Evolutionary conservation across 2,797 vertebrate species (phyloP).

Genomic region (Spinus olivaceus): DNA sequence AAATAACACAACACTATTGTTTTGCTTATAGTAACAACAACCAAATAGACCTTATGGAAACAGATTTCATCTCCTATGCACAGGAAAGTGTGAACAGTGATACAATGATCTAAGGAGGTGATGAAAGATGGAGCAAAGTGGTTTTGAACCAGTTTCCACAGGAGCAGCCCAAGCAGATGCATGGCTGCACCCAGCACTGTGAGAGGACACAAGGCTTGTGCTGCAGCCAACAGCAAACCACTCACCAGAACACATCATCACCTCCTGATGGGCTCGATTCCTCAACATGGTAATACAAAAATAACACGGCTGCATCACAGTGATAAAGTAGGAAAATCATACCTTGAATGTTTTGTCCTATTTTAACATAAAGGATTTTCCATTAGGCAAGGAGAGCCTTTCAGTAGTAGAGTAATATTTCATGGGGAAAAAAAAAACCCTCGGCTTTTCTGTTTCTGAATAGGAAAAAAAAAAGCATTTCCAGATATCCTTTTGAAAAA

Average conservation of each 20-base stretch:
- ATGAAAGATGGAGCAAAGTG: background rate
- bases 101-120: background rate
- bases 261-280: background rate
- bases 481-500: background rate
- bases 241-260: background rate
- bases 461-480: background rate
- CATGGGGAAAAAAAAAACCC: accelerated
- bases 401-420: background rate
- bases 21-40: background rate
- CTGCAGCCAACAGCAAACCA: background rate
- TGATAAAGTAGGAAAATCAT: background rate
- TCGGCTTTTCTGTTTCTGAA: background rate
- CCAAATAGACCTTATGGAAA: background rate
- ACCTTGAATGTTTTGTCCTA: background rate
- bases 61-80: background rate
- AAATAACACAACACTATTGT: background rate
- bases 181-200: accelerated
- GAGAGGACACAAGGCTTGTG: background rate
- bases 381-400: background rate
- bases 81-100: background rate
- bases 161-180: accelerated
- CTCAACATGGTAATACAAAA: background rate
- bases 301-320: background rate
- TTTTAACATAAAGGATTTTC: background rate
- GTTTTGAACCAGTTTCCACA: background rate